Percentiles rank a stretch among this genome's conserved stretches.
Evolutionary conservation across 2,888 invertebrate genomes (phyloP).

Genomic region (Thysanoteuthis rhombus): DNA sequence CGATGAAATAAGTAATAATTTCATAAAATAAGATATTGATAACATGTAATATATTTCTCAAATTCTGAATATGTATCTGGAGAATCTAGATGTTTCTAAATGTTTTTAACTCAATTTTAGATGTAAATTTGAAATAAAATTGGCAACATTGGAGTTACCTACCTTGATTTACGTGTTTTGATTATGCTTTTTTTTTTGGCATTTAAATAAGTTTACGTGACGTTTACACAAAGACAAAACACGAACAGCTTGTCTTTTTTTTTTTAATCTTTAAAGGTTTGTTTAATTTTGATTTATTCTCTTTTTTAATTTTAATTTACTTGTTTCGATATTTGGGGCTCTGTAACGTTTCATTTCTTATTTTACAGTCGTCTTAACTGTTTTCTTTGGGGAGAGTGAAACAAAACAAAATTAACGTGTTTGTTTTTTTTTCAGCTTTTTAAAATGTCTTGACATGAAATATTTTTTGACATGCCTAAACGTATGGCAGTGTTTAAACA

Average conservation of each 20-base stretch:
- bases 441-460: too few species aligned
- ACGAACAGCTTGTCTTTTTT: not conserved
- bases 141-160: not conserved
- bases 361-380: not conserved
- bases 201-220: not conserved
- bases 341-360: too few species aligned
- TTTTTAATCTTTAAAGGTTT: not conserved
- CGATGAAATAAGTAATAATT: too few species aligned
- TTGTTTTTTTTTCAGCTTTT: not conserved
- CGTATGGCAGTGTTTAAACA: too few species aligned
- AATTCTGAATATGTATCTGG: too few species aligned
- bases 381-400: not conserved
- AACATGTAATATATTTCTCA: too few species aligned
- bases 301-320: not conserved
- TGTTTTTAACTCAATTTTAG: too few species aligned
- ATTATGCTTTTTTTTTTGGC: not conserved
- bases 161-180: not conserved
- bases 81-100: too few species aligned
- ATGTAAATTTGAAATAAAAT: too few species aligned
- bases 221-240: not conserved
- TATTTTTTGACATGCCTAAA: too few species aligned
- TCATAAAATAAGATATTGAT: too few species aligned
- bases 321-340: not conserved
- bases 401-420: not conserved
- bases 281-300: not conserved